Base-by-base conservation (phyloP, 2,113 vertebrate genomes). In the Anolis carolinensis region DNA sequence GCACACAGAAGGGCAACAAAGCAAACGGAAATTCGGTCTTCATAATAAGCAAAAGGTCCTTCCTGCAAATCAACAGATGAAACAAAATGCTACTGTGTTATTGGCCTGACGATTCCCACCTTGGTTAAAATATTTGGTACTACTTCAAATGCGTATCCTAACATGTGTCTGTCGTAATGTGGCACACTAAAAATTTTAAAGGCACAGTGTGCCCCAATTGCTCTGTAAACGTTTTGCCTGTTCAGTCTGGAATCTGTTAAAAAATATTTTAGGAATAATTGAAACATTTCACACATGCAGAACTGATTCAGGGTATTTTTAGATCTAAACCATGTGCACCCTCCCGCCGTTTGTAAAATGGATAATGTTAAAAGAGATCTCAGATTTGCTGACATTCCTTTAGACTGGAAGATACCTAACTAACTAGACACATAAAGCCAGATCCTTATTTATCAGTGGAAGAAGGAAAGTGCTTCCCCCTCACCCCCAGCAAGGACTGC, bases 271-370 rank as follows among this genome's bases (percentile, higher is more conserved):
- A 92, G 89, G 91, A 95, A 96, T 95, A 95, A 96, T 92, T 94
- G 95, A 95, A 96, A 96, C 92, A 96, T 95, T 96, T 96, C 94
- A 96, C 94, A 96, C 95, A 93, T 95, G 89, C 80, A 94, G 77
- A 88, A 94, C 87, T 88, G 94, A 95, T 93, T 94, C 91, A 89
- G 92, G 86, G 92, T 94, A 95, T 83, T 95, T 94, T 90, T 92
- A 89, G 93, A 95, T 89, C 78, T 85, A 94, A 96, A 96, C 92
- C 94, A 94, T 92, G 92, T 95, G 94, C 91, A 89, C 0, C 0
- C 82, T 89, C 86, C 87, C 0, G 11, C 75, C 21, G 87, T 87
- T 93, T 94, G 91, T 95, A 94, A 95, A 93, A 95, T 75, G 86
- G 89, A 86, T 90, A 95, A 90, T 90, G 92, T 88, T 87, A 89